Evolutionary conservation across 2,113 vertebrate genomes (phyloP), one percentile per base, ranked within the genome.

Genomic region (Xenus cinereus): DNA sequence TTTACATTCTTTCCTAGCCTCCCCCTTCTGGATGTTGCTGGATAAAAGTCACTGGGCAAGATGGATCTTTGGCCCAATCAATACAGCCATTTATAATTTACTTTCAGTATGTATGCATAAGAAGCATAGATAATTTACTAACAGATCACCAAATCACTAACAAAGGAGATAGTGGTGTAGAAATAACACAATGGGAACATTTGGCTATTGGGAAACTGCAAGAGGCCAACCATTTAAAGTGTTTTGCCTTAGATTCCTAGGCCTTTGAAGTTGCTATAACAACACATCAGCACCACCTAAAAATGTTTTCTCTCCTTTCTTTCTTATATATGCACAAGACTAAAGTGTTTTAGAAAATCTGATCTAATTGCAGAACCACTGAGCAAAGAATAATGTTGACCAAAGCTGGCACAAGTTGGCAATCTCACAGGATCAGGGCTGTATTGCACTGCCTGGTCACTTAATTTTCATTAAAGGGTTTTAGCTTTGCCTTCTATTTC

Each of bases 211-310:
- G 80, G 48, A 84, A 74, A 59, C 20, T 53, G 27, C 73, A 72
- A 84, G 56, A 86, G 64, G 56, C 76, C 66, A 81, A 68, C 21
- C 48, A 39, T 76, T 94, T 57, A 45, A 80, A 77, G 9, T 17
- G 7, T 41, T 79, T 83, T 90, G 39, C 43, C 48, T 92, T 57
- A n/a, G 73, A 86, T 84, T 75, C 66, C 43, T 72, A 48, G 59
- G 60, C 90, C 87, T 95, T n/a, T 68, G 22, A n/a, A 57, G 92
- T 93, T 91, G 90, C 94, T 94, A 94, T 93, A 96, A 93, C 96
- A 92, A 96, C 96, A 82, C 76, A 73, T 17, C 53, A 81, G 28
- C n/a, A 87, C 15, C 32, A 76, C 53, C 37, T 84, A 84, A 95
- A 94, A 86, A 96, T 88, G 80, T 77, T 86, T 78, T 88, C 69